Conservation (phyloP, 2,113 vertebrate genomes). For the Hydrochoerus hydrochaeris region DNA sequence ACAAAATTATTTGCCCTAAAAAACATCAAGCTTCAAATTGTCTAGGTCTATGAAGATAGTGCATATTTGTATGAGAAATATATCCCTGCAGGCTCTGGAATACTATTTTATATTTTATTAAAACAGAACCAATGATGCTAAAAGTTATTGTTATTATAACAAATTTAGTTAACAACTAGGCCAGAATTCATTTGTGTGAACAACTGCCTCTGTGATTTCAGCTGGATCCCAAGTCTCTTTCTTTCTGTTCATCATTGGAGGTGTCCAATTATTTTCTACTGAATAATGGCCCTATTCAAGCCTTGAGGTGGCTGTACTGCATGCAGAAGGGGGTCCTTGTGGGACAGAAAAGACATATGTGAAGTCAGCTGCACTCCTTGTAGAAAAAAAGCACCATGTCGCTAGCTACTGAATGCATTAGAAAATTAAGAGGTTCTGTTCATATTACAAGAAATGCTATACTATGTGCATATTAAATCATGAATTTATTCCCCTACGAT, state of each 20-base stretch:
- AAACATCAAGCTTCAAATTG: neutral
- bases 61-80: neutral
- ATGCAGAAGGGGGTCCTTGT: neutral
- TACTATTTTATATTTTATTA: conserved; percentile 36
- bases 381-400: neutral
- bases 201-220: neutral
- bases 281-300: neutral
- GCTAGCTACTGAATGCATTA: neutral
- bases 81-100: neutral
- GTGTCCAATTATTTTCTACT: neutral
- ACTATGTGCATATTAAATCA: conserved; percentile 59
- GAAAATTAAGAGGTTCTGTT: conserved; percentile 15
- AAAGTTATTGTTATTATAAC: neutral
- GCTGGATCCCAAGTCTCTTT: neutral
- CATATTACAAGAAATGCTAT: neutral
- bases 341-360: neutral
- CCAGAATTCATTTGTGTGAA: neutral
- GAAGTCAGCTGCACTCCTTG: neutral
- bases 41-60: conserved; percentile 3
- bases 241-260: neutral
- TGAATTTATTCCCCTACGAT: conserved; percentile 36
- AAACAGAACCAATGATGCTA: conserved; percentile 17
- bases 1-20: conserved; percentile 20
- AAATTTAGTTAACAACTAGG: neutral
- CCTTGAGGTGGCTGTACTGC: neutral